These are phyloP conservation scores for Unio delphinus DNA, from an alignment of 2,888 invertebrate genomes.

Conservation along the genomic window DNA sequence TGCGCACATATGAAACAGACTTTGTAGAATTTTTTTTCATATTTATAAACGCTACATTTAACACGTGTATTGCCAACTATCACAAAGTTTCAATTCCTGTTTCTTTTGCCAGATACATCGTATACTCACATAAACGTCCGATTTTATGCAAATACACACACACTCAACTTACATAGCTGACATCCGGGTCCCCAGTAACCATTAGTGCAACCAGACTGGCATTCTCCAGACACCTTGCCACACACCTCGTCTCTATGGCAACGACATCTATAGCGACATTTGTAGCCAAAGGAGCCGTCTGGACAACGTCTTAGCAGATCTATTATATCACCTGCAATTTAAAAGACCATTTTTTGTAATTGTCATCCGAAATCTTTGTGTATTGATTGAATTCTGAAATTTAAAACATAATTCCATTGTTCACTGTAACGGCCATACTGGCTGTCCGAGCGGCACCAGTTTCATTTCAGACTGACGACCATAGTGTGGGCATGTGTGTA, in stretches of 20 bases:
- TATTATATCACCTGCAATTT: constrained; percentile 48
- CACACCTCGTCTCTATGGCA: constrained; percentile 51
- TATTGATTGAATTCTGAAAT: too few relatives aligned
- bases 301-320: constrained; percentile 50
- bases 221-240: constrained; percentile 55
- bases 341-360: neutral
- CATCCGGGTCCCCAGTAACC: constrained; percentile 64
- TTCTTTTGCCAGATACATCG: too few relatives aligned
- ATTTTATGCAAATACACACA: neutral
- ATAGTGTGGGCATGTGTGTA: too few relatives aligned
- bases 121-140: neutral
- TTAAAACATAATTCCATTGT: too few relatives aligned
- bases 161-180: constrained; percentile 52
- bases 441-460: too few relatives aligned
- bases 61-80: too few relatives aligned
- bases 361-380: neutral
- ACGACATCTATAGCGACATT: constrained; percentile 57
- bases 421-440: too few relatives aligned
- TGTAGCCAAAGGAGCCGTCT: constrained; percentile 59
- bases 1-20: too few relatives aligned
- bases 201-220: constrained; percentile 50
- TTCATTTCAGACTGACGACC: too few relatives aligned
- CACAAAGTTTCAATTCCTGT: too few relatives aligned
- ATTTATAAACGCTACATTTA: too few relatives aligned
- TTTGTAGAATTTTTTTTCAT: too few relatives aligned